Conservation (phyloP, 2,888 invertebrate genomes). For the Steromphala cineraria region DNA sequence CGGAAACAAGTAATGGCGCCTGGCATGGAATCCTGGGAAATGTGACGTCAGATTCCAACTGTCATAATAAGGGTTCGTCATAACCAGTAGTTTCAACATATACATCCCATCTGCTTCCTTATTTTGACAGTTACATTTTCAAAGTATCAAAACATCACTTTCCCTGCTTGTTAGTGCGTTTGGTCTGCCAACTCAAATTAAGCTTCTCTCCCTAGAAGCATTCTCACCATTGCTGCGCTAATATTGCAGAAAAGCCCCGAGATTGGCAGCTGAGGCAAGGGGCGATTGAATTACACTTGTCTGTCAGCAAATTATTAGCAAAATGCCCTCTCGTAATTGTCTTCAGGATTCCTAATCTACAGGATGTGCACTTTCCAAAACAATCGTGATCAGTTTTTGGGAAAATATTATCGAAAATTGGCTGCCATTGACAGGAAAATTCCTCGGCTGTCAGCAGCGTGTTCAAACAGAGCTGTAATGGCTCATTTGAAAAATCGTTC, state of each 20-base stretch:
- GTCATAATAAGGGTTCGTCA: slow-evolving; percentile 42
- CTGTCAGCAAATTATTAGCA: slow-evolving; percentile 10
- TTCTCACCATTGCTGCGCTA: background rate
- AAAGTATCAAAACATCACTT: slow-evolving; percentile 30
- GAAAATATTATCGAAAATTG: slow-evolving; percentile 5
- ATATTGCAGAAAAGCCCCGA: background rate
- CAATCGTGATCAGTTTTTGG: slow-evolving; percentile 6
- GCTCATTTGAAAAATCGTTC: no score
- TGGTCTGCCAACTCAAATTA: background rate
- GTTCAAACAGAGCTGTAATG: no score
- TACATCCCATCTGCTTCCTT: slow-evolving; percentile 26
- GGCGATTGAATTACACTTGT: background rate
- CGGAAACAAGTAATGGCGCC: background rate
- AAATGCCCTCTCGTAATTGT: slow-evolving; percentile 8
- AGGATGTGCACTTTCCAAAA: slow-evolving; percentile 6
- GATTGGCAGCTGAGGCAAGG: background rate
- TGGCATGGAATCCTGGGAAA: background rate
- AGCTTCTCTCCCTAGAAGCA: background rate
- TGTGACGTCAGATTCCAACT: slow-evolving; percentile 29
- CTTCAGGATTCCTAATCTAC: background rate
- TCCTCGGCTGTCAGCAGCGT: background rate
- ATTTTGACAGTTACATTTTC: slow-evolving; percentile 37
- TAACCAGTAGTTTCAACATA: slow-evolving; percentile 22
- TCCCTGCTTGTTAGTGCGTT: slow-evolving; percentile 17
- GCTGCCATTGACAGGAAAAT: slow-evolving; percentile 3